Evolutionary conservation across 1,140 invertebrate species (phyloP), one percentile per base, ranked within the genome.

Genomic region (Planococcus citri): DNA sequence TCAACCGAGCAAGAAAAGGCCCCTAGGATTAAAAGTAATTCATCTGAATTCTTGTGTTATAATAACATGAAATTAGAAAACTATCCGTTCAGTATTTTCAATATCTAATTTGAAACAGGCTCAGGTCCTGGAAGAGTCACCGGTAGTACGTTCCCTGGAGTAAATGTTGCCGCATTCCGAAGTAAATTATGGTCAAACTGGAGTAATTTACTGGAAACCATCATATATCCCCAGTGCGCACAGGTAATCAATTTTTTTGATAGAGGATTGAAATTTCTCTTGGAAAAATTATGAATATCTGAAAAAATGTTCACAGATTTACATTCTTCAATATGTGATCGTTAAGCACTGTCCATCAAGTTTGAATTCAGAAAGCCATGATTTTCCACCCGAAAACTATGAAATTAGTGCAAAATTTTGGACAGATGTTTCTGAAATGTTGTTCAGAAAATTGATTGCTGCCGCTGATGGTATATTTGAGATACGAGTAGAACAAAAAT

Each of bases 121-220:
- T 74, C 72, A 12, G 85, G 82, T n/a, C 89, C 89, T 1, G 89
- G 89, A 2, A 80, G 85, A 77, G 85, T 86, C 2, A 79, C 82
- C 22, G 78, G 91, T 71, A 85, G 87, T 1, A 83, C 81, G 0
- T 79, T 74, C 67, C 75, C 75, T 2, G 72, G 82, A 38, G 71
- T 82, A 41, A 83, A 88, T 70, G 86, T 87, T 9, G 83, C 88
- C 74, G 84, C 86, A 73, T 87, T 91, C 73, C 78, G 88, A 41
- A 84, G 84, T 51, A 85, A 84, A 73, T 81, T 94, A 33, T 92
- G 90, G 89, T 84, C 84, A 72, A 88, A 87, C 73, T 81, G 92
- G 74, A 89, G 92, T 78, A 72, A 73, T 69, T 69, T 73, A 14
- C 70, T 75, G 27, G 72, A 71, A 29, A 58, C 70, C 3, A 37